Conservation (phyloP, 2,113 vertebrate genomes). For the Ameiurus melas region DNA sequence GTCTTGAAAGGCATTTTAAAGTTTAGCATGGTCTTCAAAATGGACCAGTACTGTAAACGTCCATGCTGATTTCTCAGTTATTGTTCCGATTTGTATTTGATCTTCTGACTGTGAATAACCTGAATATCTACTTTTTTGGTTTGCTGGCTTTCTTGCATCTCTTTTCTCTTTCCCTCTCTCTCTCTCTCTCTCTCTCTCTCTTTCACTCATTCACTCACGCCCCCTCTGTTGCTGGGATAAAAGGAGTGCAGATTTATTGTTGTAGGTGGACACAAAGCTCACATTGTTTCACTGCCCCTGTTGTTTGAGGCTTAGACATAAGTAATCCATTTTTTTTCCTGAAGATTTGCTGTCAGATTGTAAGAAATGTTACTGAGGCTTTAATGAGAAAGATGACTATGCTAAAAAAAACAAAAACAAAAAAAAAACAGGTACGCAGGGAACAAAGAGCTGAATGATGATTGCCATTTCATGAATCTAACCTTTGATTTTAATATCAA, state of each 20-base stretch:
- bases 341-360: background rate
- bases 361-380: background rate
- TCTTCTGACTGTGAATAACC: background rate
- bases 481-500: background rate
- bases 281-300: conserved; percentile 31
- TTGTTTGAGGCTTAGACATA: conserved; percentile 30
- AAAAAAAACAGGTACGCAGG: background rate
- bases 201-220: background rate
- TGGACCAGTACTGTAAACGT: background rate
- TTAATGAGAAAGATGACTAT: conserved; percentile 1
- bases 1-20: background rate
- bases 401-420: background rate
- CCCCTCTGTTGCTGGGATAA: background rate
- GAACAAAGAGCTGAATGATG: background rate
- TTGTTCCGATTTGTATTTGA: background rate
- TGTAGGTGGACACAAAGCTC: conserved; percentile 30
- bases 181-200: background rate
- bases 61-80: background rate
- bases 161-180: background rate
- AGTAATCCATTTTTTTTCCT: background rate
- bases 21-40: background rate
- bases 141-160: background rate
- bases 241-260: conserved; percentile 31
- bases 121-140: background rate
- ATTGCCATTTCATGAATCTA: background rate